phyloP scores from a whole-genome alignment of 2,888 invertebrate species.

The Aethes cnicana region DNA sequence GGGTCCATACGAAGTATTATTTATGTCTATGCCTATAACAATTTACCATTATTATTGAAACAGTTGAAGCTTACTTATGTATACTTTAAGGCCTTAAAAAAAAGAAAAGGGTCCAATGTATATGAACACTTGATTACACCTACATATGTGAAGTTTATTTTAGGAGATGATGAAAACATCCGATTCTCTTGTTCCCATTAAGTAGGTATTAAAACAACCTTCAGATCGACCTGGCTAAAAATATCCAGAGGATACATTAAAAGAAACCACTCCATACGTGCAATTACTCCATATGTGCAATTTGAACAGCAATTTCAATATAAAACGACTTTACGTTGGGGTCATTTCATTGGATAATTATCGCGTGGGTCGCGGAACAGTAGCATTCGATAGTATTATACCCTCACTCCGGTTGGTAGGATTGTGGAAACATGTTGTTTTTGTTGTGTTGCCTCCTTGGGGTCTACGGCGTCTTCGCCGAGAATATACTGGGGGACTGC shows the following conservation, averaged over 20 bases:
- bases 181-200: no score
- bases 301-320: slow-evolving; percentile 46
- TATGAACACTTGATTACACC: no score
- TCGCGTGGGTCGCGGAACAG: slow-evolving; percentile 52
- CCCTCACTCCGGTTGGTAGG: slow-evolving; percentile 44
- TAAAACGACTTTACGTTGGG: slow-evolving; percentile 53
- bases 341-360: slow-evolving; percentile 72
- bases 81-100: no score
- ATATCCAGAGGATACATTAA: slow-evolving; percentile 43
- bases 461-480: slow-evolving; percentile 51
- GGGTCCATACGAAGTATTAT: no score
- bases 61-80: no score
- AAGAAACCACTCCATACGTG: slow-evolving; percentile 32
- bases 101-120: no score
- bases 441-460: slow-evolving; percentile 45
- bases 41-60: no score
- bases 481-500: slow-evolving; percentile 65
- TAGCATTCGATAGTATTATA: slow-evolving; percentile 52
- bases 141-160: no score
- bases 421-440: slow-evolving; percentile 47
- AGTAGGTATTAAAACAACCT: slow-evolving; percentile 1
- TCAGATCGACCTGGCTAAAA: slow-evolving; percentile 36
- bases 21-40: no score
- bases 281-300: no score
- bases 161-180: no score